Conservation (phyloP, 64 coral and sea anemone genomes). For the Anthopleura sola region DNA sequence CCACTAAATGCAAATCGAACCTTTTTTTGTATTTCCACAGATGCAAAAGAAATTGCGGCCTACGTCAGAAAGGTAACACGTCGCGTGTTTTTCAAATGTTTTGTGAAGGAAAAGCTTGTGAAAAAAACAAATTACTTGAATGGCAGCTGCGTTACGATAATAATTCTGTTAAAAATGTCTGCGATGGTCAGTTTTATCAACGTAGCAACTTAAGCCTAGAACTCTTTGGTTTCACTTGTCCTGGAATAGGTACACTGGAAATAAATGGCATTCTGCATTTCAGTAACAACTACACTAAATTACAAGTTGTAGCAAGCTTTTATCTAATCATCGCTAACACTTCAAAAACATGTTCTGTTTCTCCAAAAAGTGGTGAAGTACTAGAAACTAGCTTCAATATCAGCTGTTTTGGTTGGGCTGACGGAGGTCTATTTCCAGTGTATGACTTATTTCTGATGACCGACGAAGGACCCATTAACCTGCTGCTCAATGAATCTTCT, state of each 20-base stretch:
- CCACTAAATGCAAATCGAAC: too few relatives aligned
- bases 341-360: conserved; percentile 12
- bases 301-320: neutral
- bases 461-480: neutral
- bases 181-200: neutral
- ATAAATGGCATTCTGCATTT: neutral
- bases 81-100: conserved; percentile 9
- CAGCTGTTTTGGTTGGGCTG: conserved; percentile 30
- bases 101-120: neutral
- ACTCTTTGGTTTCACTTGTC: neutral
- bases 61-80: neutral
- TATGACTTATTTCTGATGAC: conserved; percentile 27
- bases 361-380: conserved; percentile 8
- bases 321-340: neutral
- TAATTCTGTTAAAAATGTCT: neutral
- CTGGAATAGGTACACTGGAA: neutral
- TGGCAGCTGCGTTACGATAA: neutral
- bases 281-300: neutral
- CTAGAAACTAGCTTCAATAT: conserved; percentile 38
- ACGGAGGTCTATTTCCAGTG: conserved; percentile 12
- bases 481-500: conserved; percentile 1
- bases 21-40: neutral
- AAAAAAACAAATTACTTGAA: neutral
- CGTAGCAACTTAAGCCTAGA: neutral
- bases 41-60: neutral